Percentiles rank a stretch among this genome's conserved stretches.
Conservation (phyloP, 2,113 vertebrate species). For the Oryzias celebensis region DNA sequence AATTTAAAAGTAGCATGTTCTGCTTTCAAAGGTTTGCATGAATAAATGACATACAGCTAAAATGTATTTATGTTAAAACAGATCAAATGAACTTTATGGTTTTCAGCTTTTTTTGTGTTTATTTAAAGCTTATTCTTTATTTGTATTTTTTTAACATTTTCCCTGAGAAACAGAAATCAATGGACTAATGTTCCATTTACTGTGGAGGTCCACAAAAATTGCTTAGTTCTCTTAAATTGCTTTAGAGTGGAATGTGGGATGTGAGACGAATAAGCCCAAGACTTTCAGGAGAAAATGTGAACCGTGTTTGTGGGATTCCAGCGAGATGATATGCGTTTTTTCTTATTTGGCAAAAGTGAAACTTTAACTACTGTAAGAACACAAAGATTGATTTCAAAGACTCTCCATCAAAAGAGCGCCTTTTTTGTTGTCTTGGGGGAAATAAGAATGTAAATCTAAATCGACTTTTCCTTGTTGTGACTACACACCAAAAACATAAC, state of each 20-base stretch:
- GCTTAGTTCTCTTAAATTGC: background rate
- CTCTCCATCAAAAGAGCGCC: background rate
- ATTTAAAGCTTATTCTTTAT: background rate
- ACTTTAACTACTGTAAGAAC: conserved; percentile 8
- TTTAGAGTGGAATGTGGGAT: background rate
- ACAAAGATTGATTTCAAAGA: background rate
- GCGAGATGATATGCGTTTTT: background rate
- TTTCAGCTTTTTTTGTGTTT: too few relatives aligned
- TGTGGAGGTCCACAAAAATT: background rate
- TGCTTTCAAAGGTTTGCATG: too few relatives aligned
- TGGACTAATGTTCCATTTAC: background rate
- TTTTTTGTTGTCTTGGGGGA: conserved; percentile 23
- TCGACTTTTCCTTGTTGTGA: conserved; percentile 14
- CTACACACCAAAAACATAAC: conserved; percentile 23
- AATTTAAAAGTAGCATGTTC: too few relatives aligned
- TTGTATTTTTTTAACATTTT: background rate
- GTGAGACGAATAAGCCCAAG: background rate
- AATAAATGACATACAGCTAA: too few relatives aligned
- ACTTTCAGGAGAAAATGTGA: background rate
- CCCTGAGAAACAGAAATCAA: background rate
- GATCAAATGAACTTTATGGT: too few relatives aligned
- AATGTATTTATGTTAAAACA: too few relatives aligned
- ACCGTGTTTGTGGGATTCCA: background rate
- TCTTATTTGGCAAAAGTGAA: conserved; percentile 8
- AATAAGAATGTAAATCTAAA: conserved; percentile 38